Evolutionary conservation across 1,140 invertebrate genomes (phyloP), one percentile per base, ranked within the genome.

Genomic region (Polypedilum pembai): DNA sequence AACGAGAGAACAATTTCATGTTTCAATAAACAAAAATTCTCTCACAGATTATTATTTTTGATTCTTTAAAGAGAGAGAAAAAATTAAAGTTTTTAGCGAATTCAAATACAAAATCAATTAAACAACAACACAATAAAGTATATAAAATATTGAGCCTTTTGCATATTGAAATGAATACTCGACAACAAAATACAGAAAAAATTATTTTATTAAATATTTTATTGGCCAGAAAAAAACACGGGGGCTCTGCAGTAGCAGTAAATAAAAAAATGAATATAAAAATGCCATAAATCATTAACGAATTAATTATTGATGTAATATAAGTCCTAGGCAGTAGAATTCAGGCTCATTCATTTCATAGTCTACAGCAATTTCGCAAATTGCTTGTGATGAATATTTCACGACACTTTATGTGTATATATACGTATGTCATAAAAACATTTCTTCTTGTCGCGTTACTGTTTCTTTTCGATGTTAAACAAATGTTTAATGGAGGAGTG

Each of bases 381-480:
- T 69, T 69, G 65, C 65, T 69, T 69, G 18, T 69, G 65, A 69
- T 69, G 65, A 69, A 69, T 69, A 69, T 69, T 69, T 69, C 65
- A 69, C 65, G 65, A 69, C 18, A 21, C 20, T 69, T 21, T 56
- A n/a, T 56, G 1, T 56, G 1, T 33, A 56, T 10, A 15, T 56
- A 56, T 56, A n/a, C 15, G 7, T 56, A 56, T 56, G n/a, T 56
- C 45, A 56, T n/a, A 56, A 56, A 56, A n/a, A 56, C 15, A 56
- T 56, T 56, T n/a, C 45, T 56, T 56, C 45, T 56, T 56, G 45
- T 56, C 45, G 45, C 12, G 45, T 56, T 56, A 15, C 45, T 5
- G 15, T 56, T 56, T 15, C 45, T 56, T 15, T 56, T 56, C n/a
- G 45, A 56, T 56, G 45, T 56, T 15, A n/a, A n/a, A 56, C 45